These are phyloP conservation scores for Tetropium fuscum DNA, from an alignment of 2,888 invertebrate species.

Conservation along the genomic window DNA sequence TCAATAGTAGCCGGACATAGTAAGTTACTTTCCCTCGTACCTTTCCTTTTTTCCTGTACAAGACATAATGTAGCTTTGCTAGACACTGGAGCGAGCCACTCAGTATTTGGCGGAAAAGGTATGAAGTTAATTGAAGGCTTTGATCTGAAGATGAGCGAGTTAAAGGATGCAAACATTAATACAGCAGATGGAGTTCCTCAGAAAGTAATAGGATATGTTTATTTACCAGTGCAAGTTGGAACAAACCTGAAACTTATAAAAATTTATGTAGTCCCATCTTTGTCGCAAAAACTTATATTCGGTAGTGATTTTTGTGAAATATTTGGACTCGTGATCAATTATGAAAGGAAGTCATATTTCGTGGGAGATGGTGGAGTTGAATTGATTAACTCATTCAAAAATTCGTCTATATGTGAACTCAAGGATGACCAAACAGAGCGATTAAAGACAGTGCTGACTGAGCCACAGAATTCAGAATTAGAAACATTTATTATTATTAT, in stretches of 20 bases:
- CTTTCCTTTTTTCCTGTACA: not conserved
- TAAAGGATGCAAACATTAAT: not conserved
- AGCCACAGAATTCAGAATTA: too few species aligned
- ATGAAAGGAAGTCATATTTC: not conserved
- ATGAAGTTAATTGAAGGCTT: too few species aligned
- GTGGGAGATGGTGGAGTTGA: not conserved
- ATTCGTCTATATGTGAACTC: too few species aligned
- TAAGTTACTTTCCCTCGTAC: not conserved
- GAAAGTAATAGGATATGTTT: not conserved
- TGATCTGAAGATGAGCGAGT: not conserved
- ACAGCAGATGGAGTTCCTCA: not conserved
- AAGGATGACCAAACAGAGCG: too few species aligned
- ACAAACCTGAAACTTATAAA: too few species aligned
- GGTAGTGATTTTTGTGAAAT: conserved; percentile 5
- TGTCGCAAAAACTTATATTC: not conserved
- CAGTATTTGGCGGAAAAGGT: too few species aligned
- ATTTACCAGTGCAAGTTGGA: not conserved
- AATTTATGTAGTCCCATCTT: not conserved
- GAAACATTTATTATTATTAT: too few species aligned
- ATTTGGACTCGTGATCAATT: not conserved
- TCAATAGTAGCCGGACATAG: not conserved
- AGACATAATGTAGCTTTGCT: too few species aligned
- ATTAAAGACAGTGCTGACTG: too few species aligned
- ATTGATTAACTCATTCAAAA: not conserved
- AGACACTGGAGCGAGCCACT: too few species aligned